phyloP scores from a whole-genome alignment of 2,888 invertebrate genomes.

The Agrotis clavis region DNA sequence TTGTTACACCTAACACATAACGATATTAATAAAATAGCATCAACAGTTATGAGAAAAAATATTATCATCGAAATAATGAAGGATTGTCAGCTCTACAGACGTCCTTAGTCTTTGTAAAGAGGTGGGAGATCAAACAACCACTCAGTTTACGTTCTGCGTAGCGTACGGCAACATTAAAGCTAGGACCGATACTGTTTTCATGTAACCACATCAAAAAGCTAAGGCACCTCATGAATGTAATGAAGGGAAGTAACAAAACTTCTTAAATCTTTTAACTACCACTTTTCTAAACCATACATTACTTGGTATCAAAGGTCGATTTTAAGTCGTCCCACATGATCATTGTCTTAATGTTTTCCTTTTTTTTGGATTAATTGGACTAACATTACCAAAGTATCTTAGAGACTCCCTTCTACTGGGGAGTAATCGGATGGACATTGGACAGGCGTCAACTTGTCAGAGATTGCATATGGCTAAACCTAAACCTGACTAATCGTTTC shows the following conservation, averaged over 20 bases:
- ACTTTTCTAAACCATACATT: conserved; percentile 9
- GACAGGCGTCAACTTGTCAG: background rate
- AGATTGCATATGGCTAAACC: conserved; percentile 1
- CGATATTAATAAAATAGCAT: background rate
- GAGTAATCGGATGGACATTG: too few relatives aligned
- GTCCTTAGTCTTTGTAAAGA: conserved; percentile 47
- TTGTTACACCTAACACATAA: background rate
- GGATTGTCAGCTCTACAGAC: conserved; percentile 42
- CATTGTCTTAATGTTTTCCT: background rate
- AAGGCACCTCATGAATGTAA: conserved; percentile 48
- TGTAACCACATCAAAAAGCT: conserved; percentile 71
- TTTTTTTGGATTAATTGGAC: background rate
- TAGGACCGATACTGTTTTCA: conserved; percentile 63
- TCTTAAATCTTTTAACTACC: conserved; percentile 51
- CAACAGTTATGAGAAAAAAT: background rate
- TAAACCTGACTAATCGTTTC: conserved; percentile 14
- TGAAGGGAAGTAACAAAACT: conserved; percentile 51
- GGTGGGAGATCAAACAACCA: conserved; percentile 71
- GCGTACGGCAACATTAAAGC: conserved; percentile 67
- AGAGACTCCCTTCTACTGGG: too few relatives aligned
- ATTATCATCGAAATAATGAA: conserved; percentile 2
- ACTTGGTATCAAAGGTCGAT: conserved; percentile 2
- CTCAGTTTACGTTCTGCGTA: conserved; percentile 67
- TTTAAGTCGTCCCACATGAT: background rate
- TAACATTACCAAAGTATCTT: background rate